phyloP scores from a whole-genome alignment of 2,113 vertebrate species.

The Cricetomys ansorgei region DNA sequence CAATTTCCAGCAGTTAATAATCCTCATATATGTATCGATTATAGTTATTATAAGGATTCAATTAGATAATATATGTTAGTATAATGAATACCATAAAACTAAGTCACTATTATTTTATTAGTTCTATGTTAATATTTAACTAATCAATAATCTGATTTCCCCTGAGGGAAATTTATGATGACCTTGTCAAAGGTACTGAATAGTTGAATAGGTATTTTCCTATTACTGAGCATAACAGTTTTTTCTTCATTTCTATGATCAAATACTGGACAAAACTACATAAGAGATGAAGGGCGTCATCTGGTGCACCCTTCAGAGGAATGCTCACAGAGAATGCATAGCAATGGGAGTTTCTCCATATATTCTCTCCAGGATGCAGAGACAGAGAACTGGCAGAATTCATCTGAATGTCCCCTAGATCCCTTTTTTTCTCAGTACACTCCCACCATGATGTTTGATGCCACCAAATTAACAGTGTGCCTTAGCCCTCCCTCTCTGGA shows the following conservation, averaged over 20 bases:
- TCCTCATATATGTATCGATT: background rate
- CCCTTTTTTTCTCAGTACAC: background rate
- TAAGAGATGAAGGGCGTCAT: background rate
- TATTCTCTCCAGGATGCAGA: background rate
- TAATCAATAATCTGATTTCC: constrained; percentile 51
- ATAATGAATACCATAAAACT: background rate
- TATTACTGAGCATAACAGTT: background rate
- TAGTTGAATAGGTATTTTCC: background rate
- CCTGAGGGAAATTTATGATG: background rate
- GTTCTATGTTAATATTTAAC: background rate
- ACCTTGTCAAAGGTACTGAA: background rate
- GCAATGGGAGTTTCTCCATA: background rate
- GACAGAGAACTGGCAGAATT: background rate
- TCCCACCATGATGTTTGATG: too few species aligned
- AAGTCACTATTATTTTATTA: constrained; percentile 43
- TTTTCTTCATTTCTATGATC: background rate
- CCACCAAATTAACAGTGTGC: background rate
- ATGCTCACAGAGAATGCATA: background rate
- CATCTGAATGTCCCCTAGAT: background rate
- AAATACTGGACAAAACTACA: background rate
- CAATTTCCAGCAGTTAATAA: constrained; percentile 41
- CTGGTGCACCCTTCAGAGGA: background rate
- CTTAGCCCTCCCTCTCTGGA: background rate
- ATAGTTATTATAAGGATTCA: constrained; percentile 23
- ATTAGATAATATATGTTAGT: constrained; percentile 24